Base-by-base conservation (phyloP, 2,888 invertebrate genomes). In the Agrotis segetum region DNA sequence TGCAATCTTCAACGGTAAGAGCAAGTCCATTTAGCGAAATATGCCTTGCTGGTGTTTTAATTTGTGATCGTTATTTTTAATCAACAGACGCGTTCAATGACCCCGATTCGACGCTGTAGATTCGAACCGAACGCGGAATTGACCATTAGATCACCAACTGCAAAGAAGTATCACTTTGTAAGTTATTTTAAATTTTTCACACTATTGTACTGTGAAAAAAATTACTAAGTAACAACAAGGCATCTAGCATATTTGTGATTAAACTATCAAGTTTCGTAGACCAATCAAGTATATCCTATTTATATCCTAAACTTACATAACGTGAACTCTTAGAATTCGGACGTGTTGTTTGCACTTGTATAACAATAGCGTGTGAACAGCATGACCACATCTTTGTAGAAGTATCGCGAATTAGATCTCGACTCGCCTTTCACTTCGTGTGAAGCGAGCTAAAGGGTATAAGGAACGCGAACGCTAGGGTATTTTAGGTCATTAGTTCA, bases 341-440 rank as follows among this genome's bases (percentile, higher is more conserved):
- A 83, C 87, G 80, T 79, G 88, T 88, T 87, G 86, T 87, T 87
- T 88, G 88, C 85, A 86, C 87, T 88, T 85, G 86, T 85, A 87
- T 87, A 89, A 90, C 91, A 91, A 91, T 91, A 88, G 88, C 92
- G 92, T 93, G 92, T 90, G 93, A 94, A 92, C 88, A 88, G 83
- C 87, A 82, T 89, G 91, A 86, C 91, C 89, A 90, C 88, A 90
- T 90, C 91, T 89, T 91, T 91, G 89, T 90, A 88, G 88, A 87
- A 85, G 85, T 86, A 87, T 84, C 84, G 87, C 85, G 85, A 88
- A 92, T 92, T 89, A 88, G 92, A 92, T 92, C 91, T 90, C 87
- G 80, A 88, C 84, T 89, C 89, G 91, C 94, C 95, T 95, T 95
- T 95, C 95, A 95, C 95, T 94, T 92, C 87, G 84, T 82, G 81